Evolutionary conservation across 2,797 vertebrate species (phyloP).

Genomic region (Sebastes itinus): DNA sequence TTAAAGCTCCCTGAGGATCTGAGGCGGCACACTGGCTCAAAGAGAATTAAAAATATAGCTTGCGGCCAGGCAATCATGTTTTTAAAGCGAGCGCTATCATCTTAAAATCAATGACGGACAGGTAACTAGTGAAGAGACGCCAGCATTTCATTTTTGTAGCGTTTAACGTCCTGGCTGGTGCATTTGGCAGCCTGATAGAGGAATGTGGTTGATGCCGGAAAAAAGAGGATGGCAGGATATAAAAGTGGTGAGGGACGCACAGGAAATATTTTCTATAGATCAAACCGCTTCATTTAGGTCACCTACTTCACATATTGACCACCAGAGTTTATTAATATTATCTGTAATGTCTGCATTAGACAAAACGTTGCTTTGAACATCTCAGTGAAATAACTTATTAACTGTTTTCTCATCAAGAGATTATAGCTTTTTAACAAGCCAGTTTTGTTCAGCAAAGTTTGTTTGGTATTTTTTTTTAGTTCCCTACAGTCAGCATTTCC

Average conservation of each 20-base stretch:
- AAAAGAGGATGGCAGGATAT: not conserved
- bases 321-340: not conserved
- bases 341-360: not conserved
- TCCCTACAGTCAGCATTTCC: slow-evolving; percentile 65
- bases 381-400: not conserved
- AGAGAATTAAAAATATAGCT: slow-evolving; percentile 52
- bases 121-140: slow-evolving; percentile 38
- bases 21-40: slow-evolving; percentile 33
- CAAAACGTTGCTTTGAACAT: not conserved
- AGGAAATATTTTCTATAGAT: not conserved
- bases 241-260: not conserved
- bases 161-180: not conserved
- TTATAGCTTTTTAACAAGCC: slow-evolving; percentile 10
- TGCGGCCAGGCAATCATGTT: slow-evolving; percentile 30
- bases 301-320: not conserved
- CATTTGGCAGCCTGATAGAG: slow-evolving; percentile 5
- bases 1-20: slow-evolving; percentile 24
- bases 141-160: slow-evolving; percentile 22
- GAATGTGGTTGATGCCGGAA: slow-evolving; percentile 3
- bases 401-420: not conserved
- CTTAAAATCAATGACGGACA: slow-evolving; percentile 39
- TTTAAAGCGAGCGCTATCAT: slow-evolving; percentile 34
- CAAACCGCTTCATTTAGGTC: not conserved
- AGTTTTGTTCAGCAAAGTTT: slow-evolving; percentile 44
- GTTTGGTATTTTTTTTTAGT: slow-evolving; percentile 28